Evolutionary conservation across 2,797 vertebrate genomes (phyloP).

Genomic region (Pseudochaenichthys georgianus): DNA sequence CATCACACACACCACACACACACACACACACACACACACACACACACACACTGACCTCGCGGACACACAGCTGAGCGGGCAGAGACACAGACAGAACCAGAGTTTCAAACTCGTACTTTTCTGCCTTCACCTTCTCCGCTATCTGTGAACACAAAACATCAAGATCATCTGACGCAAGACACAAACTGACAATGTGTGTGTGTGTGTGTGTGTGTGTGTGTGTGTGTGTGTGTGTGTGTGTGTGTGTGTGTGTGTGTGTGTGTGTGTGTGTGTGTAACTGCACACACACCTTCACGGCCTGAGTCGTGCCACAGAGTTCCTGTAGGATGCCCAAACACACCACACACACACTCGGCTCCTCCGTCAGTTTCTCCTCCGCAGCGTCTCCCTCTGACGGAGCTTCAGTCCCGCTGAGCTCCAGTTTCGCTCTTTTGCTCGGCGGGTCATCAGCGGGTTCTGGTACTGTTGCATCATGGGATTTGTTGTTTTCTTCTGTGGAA

Average conservation of each 20-base stretch:
- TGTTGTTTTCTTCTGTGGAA: conserved; percentile 11
- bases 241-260: no score
- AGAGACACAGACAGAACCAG: conserved; percentile 94
- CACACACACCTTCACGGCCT: conserved; percentile 86
- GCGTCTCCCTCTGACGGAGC: conserved; percentile 29
- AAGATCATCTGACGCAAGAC: background rate
- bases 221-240: no score
- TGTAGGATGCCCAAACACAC: conserved; percentile 94
- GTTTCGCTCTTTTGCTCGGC: conserved; percentile 87
- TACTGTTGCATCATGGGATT: conserved; percentile 41
- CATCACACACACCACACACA: background rate
- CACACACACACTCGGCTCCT: conserved; percentile 81
- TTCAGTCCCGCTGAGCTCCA: conserved; percentile 50
- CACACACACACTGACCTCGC: conserved; percentile 87
- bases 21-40: conserved; percentile 36
- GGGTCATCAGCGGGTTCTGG: conserved; percentile 72
- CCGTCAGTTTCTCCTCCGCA: background rate
- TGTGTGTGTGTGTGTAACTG: background rate
- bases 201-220: no score
- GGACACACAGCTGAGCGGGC: conserved; percentile 94
- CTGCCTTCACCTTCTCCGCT: conserved; percentile 86
- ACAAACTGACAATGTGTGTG: background rate
- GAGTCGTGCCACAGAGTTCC: conserved; percentile 85
- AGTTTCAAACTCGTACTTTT: conserved; percentile 90
- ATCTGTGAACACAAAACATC: conserved; percentile 81